phyloP scores from a whole-genome alignment of 2,888 invertebrate genomes.

The Barypeithes pellucidus region DNA sequence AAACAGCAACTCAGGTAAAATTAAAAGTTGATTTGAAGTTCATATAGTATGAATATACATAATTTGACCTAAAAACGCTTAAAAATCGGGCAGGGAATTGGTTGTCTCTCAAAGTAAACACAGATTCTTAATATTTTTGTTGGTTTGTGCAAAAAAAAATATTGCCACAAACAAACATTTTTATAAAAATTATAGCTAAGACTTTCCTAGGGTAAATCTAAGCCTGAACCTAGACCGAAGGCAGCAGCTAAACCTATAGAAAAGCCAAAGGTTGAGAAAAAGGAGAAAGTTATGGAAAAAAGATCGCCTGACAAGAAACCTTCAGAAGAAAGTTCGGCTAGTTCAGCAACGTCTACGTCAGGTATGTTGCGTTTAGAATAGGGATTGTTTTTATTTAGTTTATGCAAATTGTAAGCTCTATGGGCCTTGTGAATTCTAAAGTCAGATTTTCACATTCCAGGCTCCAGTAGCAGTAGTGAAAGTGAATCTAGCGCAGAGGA shows the following conservation, averaged over 20 bases:
- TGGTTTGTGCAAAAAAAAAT: too few relatives aligned
- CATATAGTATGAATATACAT: background rate
- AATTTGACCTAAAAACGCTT: too few relatives aligned
- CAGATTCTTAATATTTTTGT: background rate
- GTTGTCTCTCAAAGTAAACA: too few relatives aligned
- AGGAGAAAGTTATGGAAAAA: constrained; percentile 63
- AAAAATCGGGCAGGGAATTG: too few relatives aligned
- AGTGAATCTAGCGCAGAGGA: constrained; percentile 63
- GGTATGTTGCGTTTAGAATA: constrained; percentile 44
- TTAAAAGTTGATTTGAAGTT: background rate
- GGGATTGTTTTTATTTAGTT: too few relatives aligned
- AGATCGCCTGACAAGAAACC: constrained; percentile 56
- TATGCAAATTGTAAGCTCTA: too few relatives aligned
- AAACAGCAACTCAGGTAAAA: constrained; percentile 37
- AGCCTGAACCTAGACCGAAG: constrained; percentile 70
- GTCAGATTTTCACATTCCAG: constrained; percentile 29
- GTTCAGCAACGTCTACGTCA: constrained; percentile 66
- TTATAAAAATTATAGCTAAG: too few relatives aligned
- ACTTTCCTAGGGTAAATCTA: constrained; percentile 59
- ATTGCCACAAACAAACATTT: too few relatives aligned
- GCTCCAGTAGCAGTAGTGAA: constrained; percentile 66
- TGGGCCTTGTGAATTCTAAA: too few relatives aligned
- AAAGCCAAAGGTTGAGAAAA: constrained; percentile 61
- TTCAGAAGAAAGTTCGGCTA: constrained; percentile 67
- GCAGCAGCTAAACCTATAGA: constrained; percentile 66